Percentiles rank a stretch among this genome's conserved stretches.
Conservation (phyloP, 2,888 invertebrate genomes). For the Acanthoscelides obtectus region DNA sequence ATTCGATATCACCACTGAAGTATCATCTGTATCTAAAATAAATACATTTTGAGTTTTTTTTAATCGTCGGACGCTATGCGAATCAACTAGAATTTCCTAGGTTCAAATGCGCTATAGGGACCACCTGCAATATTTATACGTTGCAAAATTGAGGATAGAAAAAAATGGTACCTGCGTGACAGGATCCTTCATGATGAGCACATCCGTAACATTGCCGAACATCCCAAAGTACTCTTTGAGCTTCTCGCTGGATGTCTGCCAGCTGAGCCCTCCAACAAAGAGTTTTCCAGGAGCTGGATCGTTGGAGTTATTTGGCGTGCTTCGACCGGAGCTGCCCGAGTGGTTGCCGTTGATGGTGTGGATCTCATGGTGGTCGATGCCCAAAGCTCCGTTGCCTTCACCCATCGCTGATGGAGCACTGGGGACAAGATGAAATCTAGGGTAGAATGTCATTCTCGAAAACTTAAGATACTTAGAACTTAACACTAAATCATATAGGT, state of each 20-base stretch:
- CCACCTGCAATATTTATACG: no score
- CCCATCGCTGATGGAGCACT: slow-evolving; percentile 50
- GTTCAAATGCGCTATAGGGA: no score
- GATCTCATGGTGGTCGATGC: slow-evolving; percentile 52
- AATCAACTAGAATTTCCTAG: no score
- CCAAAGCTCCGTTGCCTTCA: slow-evolving; percentile 44
- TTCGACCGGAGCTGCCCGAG: slow-evolving; percentile 67
- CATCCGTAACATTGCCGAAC: slow-evolving; percentile 88
- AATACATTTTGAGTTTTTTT: no score
- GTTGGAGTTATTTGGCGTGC: slow-evolving; percentile 62
- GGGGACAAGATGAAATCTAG: no score
- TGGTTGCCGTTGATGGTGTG: slow-evolving; percentile 53
- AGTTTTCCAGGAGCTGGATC: slow-evolving; percentile 80
- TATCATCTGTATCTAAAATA: no score
- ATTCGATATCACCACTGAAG: no score
- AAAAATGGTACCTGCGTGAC: slow-evolving; percentile 71
- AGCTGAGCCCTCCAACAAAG: slow-evolving; percentile 87
- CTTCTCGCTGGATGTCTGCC: slow-evolving; percentile 91
- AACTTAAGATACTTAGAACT: background rate
- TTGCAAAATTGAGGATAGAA: no score
- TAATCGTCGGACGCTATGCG: no score
- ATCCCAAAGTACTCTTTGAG: slow-evolving; percentile 88
- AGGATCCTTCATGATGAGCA: slow-evolving; percentile 91
- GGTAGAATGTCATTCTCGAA: background rate
- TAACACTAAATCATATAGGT: background rate